Base-by-base conservation (phyloP, 2,888 invertebrate species). In the Anthrax anthrax region DNA sequence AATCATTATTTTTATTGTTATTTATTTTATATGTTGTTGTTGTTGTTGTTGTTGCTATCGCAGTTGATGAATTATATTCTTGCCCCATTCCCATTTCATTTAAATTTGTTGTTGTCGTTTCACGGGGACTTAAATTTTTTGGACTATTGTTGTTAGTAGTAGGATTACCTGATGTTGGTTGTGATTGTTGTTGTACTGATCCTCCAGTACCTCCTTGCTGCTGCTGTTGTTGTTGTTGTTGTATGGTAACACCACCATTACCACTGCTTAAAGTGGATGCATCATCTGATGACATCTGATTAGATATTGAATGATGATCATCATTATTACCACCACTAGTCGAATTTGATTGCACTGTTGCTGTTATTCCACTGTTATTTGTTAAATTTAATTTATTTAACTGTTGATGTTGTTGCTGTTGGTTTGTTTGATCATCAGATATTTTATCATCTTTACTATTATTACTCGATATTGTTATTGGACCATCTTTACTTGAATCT, bases 401-500 rank as follows among this genome's bases (percentile, higher is more conserved):
- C 10, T 34, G 34, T 14, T 34, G 34, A 8, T 34, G 34, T 34
- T 34, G 34, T 12, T 34, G 34, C n/a, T 34, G 34, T 34, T 2
- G 49, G 47, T 18, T 49, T n/a, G 19, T 16, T 34, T 14, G 18
- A 36, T 49, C 47, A 19, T 47, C 51, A 3, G 46, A 3, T 6
- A 44, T 29, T 34, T 51, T 51, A 13, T 47, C 40, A 18, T 47
- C 46, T 23, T 47, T 47, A 34, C 18, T 37, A 42, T 32, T 43
- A 44, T 44, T 49, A 16, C 34, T 41, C 27, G 43, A 32, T 14
- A 37, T 18, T 23, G 27, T 17, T 4, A 43, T 43, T 14, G 44
- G 18, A 39, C 48, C 51, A 36, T 60, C 59, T 47, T 60, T 60
- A 42, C 53, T 54, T 3, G 58, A 57, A 16, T 60, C 58, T 3